Base-by-base conservation (phyloP, 1,140 invertebrate species). In the Elymnias hypermnestra region DNA sequence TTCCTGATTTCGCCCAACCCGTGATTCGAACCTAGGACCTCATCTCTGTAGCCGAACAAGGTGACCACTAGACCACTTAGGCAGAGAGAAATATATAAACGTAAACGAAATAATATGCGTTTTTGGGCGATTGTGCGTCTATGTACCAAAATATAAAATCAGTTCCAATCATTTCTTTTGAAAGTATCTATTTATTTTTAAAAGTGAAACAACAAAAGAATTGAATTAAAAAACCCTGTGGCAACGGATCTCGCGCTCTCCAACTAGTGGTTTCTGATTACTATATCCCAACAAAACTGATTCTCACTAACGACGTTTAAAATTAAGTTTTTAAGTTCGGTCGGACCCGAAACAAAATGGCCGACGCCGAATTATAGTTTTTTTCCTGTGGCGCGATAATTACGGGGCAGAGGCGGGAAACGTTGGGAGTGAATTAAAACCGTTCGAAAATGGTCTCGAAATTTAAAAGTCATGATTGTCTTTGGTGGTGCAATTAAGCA, bases 261-360 rank as follows among this genome's bases (percentile, higher is more conserved):
- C 17, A 26, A 44, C 44, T 44, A 55, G 52, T 58, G 19, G 12
- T 19, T 35, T 42, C 55, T 55, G 55, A 58, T 62, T 57, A 54
- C 55, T 54, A 62, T 58, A 62, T 62, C 55, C 51, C 47, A 36
- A 54, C 29, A 42, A 49, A 56, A 57, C 48, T 44, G 40, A 51
- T 62, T 52, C 55, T 26, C 50, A 52, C 63, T 67, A 70, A 71
- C 56, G 64, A 68, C 52, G 53, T 40, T 58, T 51, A 42, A 57
- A 72, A 72, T 72, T 72, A 72, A 72, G 68, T 72, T 72, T 72
- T 72, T 72, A 72, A 68, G 55, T 31, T 18, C 25, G 29, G 28
- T 41, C 36, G 51, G 28, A 44, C 44, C 33, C 49, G 42, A 39
- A 50, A 51, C 63, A 71, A 71, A 35, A 71, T 71, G 67, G 67